These are phyloP conservation scores for Caenorhabditis sp. DNA, from an alignment of 2,888 invertebrate genomes.

Conservation along the genomic window DNA sequence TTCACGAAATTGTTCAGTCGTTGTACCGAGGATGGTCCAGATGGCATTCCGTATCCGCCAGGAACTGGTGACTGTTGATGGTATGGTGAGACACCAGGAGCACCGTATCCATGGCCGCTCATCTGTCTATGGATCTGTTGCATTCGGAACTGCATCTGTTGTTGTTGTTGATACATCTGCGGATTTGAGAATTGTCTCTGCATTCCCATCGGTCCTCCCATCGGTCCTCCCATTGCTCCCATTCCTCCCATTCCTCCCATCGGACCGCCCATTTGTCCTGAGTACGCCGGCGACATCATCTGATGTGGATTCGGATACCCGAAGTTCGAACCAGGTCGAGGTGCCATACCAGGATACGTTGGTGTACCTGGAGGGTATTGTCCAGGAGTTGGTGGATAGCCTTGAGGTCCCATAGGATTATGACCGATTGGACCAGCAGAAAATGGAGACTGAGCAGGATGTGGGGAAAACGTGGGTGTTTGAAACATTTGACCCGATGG, in stretches of 20 bases:
- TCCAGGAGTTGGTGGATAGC: constrained; percentile 38
- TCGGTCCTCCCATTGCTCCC: constrained; percentile 5
- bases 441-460: constrained; percentile 32
- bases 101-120: constrained; percentile 38
- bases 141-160: constrained; percentile 38
- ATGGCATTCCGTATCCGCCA: constrained; percentile 23
- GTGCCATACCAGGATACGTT: constrained; percentile 47
- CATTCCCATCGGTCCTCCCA: constrained; percentile 17
- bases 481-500: constrained; percentile 24
- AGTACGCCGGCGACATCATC: constrained; percentile 41
- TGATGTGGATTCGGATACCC: constrained; percentile 34
- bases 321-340: constrained; percentile 36
- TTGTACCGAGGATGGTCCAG: constrained; percentile 60
- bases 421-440: constrained; percentile 38
- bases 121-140: constrained; percentile 47
- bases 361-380: constrained; percentile 41
- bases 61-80: constrained; percentile 18
- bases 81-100: constrained; percentile 38
- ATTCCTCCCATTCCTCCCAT: constrained; percentile 21
- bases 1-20: constrained; percentile 70
- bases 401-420: constrained; percentile 39
- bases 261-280: constrained; percentile 17
- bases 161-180: constrained; percentile 35
- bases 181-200: constrained; percentile 38
- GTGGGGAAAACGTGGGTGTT: constrained; percentile 31